Conservation (phyloP, 2,797 vertebrate species). For the Garrulus glandarius region DNA sequence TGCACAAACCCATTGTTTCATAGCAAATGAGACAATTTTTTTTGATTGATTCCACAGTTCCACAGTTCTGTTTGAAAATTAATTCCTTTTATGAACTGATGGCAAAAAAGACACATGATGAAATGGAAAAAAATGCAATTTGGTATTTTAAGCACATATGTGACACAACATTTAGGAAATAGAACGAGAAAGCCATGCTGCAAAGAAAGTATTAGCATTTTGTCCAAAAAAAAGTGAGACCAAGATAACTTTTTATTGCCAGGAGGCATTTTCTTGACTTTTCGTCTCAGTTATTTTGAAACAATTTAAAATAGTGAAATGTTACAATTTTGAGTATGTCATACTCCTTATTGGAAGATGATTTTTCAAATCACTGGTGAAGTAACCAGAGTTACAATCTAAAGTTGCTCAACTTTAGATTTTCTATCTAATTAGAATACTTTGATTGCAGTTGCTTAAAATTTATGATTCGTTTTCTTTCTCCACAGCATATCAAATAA, state of each 20-base stretch:
- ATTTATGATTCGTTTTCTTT: background rate
- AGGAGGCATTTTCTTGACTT: background rate
- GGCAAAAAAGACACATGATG: rapidly evolving
- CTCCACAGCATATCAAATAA: background rate
- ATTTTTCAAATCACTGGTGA: background rate
- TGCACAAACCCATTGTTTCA: background rate
- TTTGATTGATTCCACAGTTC: background rate
- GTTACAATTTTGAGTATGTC: background rate
- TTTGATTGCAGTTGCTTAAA: background rate
- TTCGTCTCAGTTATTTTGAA: background rate
- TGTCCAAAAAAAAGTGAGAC: background rate
- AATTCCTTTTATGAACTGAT: background rate
- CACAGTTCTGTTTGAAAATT: background rate
- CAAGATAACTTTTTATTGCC: background rate
- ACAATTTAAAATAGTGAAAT: background rate
- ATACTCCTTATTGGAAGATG: background rate
- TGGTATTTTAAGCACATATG: background rate
- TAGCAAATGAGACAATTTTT: background rate
- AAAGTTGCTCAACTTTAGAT: background rate
- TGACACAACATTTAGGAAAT: background rate
- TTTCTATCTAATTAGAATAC: background rate
- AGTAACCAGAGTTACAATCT: background rate
- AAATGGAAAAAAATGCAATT: background rate
- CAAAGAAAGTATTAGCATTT: background rate
- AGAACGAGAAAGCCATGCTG: background rate